phyloP scores from a whole-genome alignment of 92 coral and sea anemone species.

The Metridium senile region DNA sequence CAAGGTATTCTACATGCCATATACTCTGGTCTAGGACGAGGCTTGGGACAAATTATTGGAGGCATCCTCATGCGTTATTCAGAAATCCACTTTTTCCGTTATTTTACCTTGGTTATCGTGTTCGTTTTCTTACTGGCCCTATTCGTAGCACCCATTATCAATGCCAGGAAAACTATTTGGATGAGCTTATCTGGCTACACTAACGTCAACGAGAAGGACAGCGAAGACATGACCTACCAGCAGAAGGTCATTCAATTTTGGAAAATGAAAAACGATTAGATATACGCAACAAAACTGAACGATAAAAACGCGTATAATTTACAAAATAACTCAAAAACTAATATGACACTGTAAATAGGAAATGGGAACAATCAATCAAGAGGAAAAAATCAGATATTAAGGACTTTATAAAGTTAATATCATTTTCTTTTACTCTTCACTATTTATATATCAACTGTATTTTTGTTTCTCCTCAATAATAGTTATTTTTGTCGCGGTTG shows the following conservation, averaged over 20 bases:
- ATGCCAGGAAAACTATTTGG: conserved; percentile 70
- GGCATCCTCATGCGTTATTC: conserved; percentile 68
- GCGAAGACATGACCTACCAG: conserved; percentile 15
- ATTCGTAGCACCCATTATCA: conserved; percentile 45
- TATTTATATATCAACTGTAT: too few relatives aligned
- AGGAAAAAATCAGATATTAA: too few relatives aligned
- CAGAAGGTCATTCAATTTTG: conserved; percentile 19
- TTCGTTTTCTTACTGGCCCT: conserved; percentile 55
- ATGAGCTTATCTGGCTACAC: conserved; percentile 72
- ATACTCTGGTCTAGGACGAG: conserved; percentile 87
- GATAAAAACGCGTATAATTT: background rate
- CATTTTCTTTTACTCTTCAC: too few relatives aligned
- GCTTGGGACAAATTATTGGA: conserved; percentile 85
- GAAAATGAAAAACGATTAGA: conserved; percentile 24
- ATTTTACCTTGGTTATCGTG: conserved; percentile 69
- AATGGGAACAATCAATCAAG: too few relatives aligned
- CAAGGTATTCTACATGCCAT: conserved; percentile 91
- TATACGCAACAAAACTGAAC: too few relatives aligned
- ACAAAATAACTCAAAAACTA: too few relatives aligned
- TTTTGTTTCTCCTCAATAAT: too few relatives aligned
- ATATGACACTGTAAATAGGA: too few relatives aligned
- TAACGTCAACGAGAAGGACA: conserved; percentile 29
- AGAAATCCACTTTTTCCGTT: conserved; percentile 68
- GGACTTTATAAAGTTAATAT: too few relatives aligned
- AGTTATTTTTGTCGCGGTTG: too few relatives aligned